Base-by-base conservation (phyloP, 2,888 invertebrate genomes). In the Rhamnusium bicolor region DNA sequence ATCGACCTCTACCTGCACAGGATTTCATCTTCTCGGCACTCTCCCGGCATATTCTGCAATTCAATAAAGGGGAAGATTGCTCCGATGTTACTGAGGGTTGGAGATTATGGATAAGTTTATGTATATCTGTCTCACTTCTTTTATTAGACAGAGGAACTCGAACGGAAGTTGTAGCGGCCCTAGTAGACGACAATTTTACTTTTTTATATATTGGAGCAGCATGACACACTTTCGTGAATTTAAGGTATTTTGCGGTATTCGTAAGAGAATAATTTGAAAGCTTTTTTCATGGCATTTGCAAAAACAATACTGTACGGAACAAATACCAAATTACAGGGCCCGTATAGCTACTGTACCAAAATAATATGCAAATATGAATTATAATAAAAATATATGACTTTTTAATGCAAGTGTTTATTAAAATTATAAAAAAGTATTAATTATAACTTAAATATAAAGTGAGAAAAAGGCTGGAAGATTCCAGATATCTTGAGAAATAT, bases 61-160 rank as follows among this genome's bases (percentile, higher is more conserved):
- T 61, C 61, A 61, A 61, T 61, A 61, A 61, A 61, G n/a, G 61
- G 29, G 7, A 19, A 61, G 40, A 47, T 46, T 61, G 61, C 46
- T n/a, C 1, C 18, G 21, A 40, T 46, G 19, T 18, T 12, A 46
- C 2, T n/a, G 21, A 61, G 61, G 21, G 29, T 61, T n/a, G 61
- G 8, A 29, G 14, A 46, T 21, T 12, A 46, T 16, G 46, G 40
- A 16, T 19, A 10, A 19, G 8, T 53, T 29, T 16, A 12, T 47
- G 5, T 47, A 1, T 47, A 47, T 16, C 4, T 16, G n/a, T 47
- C 47, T 51, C 51, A 18, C 19, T 51, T 18, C 40, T n/a, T 40
- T 40, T 40, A 40, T 40, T 40, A 40, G 10, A n/a, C n/a, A n/a
- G 40, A 40, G 40, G 32, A 40, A 40, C 4, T 12, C n/a, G 40